Percentiles rank a stretch among this genome's conserved stretches.
phyloP scores from a whole-genome alignment of 2,113 vertebrate genomes.

The Campylomormyrus tamandua region DNA sequence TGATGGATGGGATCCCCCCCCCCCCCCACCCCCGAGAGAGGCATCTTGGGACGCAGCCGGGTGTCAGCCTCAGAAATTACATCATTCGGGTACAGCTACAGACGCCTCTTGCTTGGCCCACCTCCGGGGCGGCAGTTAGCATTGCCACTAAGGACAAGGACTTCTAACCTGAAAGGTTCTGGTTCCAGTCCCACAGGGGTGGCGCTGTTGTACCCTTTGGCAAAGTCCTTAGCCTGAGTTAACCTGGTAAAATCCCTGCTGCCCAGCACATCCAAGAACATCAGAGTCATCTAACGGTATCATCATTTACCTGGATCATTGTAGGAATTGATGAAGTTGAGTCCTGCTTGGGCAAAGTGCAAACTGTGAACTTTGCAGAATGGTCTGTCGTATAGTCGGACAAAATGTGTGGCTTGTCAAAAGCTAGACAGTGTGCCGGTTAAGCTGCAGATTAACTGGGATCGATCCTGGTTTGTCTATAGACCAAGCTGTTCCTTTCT shows the following conservation, averaged over 20 bases:
- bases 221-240: not conserved
- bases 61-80: not conserved
- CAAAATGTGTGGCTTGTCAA: not conserved
- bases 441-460: not conserved
- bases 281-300: not conserved
- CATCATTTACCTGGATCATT: not conserved
- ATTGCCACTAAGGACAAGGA: not conserved
- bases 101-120: not conserved
- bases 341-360: not conserved
- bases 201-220: not conserved
- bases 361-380: not conserved
- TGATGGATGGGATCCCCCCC: constrained; percentile 20
- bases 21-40: not conserved
- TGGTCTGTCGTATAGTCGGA: not conserved
- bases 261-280: not conserved
- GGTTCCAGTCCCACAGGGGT: not conserved
- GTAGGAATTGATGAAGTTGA: not conserved
- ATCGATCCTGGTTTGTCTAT: not conserved
- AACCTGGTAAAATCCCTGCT: not conserved
- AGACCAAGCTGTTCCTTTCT: not conserved
- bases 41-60: not conserved
- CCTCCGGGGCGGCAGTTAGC: not conserved
- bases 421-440: not conserved
- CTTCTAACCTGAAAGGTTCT: not conserved
- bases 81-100: not conserved